Evolutionary conservation across 2,888 invertebrate species (phyloP), one percentile per base, ranked within the genome.

Genomic region (Drosophila melanosoma): DNA sequence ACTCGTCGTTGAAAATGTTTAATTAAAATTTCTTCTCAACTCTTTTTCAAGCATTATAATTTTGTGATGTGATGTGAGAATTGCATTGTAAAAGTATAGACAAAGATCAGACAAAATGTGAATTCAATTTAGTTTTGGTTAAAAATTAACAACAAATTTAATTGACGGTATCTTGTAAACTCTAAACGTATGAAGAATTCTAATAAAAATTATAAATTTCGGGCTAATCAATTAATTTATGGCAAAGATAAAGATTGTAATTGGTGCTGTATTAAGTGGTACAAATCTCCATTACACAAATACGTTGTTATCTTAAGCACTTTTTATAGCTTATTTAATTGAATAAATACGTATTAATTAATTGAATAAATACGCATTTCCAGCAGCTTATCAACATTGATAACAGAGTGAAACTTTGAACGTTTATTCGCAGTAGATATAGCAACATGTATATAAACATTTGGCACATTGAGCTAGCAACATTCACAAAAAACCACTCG

Each of bases 21-120:
- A 83, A 83, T 83, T 83, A 81, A 81, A 78, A 81, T 74, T 69
- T 78, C 60, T 70, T 70, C 32, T 65, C 56, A 66, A 66, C 35
- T 64, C 56, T 51, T 70, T 75, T 66, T 59, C 23, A 57, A 42
- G 40, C 63, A 67, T 64, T 63, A 35, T 54, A 67, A 73, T 80
- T 56, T 56, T 53, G 56, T 17, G 29, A 58, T 42, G 58, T 32
- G 74, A 63, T 70, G 69, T 62, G 42, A 68, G 74, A 77, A 78
- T 66, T 61, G 64, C 68, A 66, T 65, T 65, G 52, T 53, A 69
- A 74, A 63, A 64, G 11, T 69, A 66, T 38, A 29, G 3, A 45
- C 11, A 17, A 58, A 42, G 59, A 66, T 33, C 57, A 33, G 48
- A 20, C 48, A 33, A 35, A 23, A 42, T 60, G 5, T 20, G 35